Conservation (phyloP, 2,113 vertebrate species). For the Erythrocebus patas region DNA sequence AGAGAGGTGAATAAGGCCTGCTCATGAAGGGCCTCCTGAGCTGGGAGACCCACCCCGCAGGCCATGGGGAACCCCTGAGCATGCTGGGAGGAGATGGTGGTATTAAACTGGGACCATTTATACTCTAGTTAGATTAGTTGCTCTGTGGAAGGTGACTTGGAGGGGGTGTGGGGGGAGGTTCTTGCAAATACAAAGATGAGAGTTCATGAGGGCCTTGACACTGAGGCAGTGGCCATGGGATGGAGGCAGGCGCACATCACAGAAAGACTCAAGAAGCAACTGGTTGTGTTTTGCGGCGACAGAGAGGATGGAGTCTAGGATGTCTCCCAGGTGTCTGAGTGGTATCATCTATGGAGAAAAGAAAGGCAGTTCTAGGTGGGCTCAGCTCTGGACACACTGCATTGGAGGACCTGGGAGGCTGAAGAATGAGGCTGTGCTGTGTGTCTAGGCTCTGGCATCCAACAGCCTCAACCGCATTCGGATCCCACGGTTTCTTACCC, state of each 20-base stretch:
- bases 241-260: neutral
- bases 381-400: neutral
- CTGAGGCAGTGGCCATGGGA: neutral
- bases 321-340: neutral
- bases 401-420: neutral
- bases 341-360: neutral
- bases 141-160: neutral
- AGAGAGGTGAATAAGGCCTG: neutral
- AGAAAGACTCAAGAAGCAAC: neutral
- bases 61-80: no score
- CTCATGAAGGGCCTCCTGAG: neutral
- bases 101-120: neutral
- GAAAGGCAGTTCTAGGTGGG: neutral
- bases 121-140: neutral
- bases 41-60: neutral
- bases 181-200: neutral
- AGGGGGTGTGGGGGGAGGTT: neutral
- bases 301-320: neutral
- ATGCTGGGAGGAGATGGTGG: neutral
- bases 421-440: neutral
- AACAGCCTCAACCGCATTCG: neutral
- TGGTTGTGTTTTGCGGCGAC: neutral
- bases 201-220: neutral
- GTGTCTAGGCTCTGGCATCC: neutral
- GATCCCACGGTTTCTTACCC: neutral